A percentile compares a stretch with the other conserved stretches of the same genome.
Evolutionary conservation across 2,797 vertebrate species (phyloP).

Genomic region (Chiroxiphia lanceolata): DNA sequence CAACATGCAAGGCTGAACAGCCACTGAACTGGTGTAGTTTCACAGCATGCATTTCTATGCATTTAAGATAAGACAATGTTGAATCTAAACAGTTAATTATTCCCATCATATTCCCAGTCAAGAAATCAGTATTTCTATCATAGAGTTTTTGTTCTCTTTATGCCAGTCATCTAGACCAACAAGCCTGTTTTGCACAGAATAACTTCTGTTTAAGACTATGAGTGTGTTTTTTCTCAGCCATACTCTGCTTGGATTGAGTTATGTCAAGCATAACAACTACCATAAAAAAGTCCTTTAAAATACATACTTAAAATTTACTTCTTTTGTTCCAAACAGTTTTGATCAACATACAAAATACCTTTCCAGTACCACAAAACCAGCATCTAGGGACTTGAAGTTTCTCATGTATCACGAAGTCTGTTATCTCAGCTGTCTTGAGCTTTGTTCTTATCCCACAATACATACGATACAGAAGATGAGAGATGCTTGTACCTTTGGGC

Average conservation of each 20-base stretch:
- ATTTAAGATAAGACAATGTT: not conserved
- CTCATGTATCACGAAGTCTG: not conserved
- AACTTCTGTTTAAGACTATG: not conserved
- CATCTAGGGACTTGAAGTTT: not conserved
- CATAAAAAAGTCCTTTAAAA: not conserved
- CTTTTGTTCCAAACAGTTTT: not conserved
- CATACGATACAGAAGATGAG: not conserved
- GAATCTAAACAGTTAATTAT: not conserved
- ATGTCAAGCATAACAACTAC: not conserved
- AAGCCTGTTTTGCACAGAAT: not conserved
- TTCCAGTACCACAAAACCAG: not conserved
- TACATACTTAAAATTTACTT: not conserved
- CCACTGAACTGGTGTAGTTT: not conserved
- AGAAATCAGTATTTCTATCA: not conserved
- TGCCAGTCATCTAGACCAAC: not conserved
- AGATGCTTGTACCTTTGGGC: slow-evolving; percentile 82
- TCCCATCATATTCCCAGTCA: not conserved
- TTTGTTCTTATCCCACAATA: not conserved
- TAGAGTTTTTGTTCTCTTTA: not conserved
- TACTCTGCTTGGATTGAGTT: not conserved
- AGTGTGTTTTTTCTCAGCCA: not conserved
- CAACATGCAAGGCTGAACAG: not conserved
- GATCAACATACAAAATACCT: not conserved
- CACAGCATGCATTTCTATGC: not conserved
- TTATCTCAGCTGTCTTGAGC: not conserved